Evolutionary conservation across 2,888 invertebrate genomes (phyloP).

Genomic region (Magallana nippona): DNA sequence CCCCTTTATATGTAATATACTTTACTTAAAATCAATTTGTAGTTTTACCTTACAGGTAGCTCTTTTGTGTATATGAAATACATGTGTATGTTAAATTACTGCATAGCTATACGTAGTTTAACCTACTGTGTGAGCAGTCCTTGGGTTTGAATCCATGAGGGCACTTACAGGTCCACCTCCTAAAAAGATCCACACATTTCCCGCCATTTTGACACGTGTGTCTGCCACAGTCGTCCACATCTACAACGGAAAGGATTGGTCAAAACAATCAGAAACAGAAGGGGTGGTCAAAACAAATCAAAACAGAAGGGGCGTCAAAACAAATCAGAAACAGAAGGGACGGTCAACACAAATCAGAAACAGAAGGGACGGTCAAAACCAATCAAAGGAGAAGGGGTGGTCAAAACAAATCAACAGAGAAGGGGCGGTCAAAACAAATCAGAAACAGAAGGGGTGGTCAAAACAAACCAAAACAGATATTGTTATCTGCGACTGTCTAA

Average conservation of each 20-base stretch:
- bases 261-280: no score
- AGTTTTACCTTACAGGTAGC: neutral
- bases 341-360: no score
- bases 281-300: no score
- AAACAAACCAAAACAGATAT: no score
- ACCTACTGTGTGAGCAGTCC: slow-evolving; percentile 53
- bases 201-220: slow-evolving; percentile 53
- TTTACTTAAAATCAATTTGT: no score
- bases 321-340: no score
- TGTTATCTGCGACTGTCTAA: no score
- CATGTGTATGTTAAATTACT: no score
- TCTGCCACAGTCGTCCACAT: slow-evolving; percentile 40
- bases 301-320: no score
- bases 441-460: neutral
- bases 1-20: no score
- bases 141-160: slow-evolving; percentile 52
- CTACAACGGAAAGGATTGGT: slow-evolving; percentile 11
- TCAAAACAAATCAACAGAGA: neutral
- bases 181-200: slow-evolving; percentile 54
- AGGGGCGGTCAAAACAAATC: neutral
- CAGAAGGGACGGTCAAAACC: no score
- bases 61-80: neutral
- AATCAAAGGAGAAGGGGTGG: neutral
- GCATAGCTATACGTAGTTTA: no score
- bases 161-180: slow-evolving; percentile 55